These are phyloP conservation scores for Himalopsyche anomala DNA, from an alignment of 2,888 invertebrate genomes.

Conservation along the genomic window DNA sequence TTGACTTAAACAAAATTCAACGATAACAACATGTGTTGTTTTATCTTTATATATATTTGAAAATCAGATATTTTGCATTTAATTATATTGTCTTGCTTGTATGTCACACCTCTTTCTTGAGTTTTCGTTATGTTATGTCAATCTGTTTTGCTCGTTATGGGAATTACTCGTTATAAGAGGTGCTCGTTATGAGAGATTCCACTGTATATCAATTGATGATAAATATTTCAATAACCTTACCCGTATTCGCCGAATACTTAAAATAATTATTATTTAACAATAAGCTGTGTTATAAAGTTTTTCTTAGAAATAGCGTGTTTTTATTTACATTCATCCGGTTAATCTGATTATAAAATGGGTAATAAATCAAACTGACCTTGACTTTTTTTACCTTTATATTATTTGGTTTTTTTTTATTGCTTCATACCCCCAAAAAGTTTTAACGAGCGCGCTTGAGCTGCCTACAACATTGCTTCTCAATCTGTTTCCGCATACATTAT, in stretches of 20 bases:
- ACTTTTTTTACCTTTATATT: slow-evolving; percentile 21
- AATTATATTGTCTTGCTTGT: too few relatives aligned
- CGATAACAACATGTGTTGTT: background rate
- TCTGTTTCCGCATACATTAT: background rate
- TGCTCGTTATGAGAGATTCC: too few relatives aligned
- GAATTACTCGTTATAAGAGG: too few relatives aligned
- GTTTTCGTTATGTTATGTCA: too few relatives aligned
- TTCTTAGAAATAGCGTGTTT: slow-evolving; percentile 13
- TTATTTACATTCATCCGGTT: slow-evolving; percentile 25
- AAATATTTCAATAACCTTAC: background rate
- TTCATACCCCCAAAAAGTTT: background rate
- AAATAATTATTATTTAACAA: slow-evolving; percentile 34
- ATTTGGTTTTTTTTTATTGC: background rate
- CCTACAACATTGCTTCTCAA: background rate
- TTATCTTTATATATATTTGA: background rate
- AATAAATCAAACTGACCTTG: slow-evolving; percentile 33
- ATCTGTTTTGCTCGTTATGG: too few relatives aligned
- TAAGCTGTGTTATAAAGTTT: background rate
- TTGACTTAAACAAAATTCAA: background rate
- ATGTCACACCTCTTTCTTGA: too few relatives aligned
- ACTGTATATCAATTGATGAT: background rate
- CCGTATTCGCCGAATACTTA: background rate
- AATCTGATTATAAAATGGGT: slow-evolving; percentile 36
- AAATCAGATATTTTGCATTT: too few relatives aligned
- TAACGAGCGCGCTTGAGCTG: background rate